Percentiles rank a stretch among this genome's conserved stretches.
These are phyloP conservation scores for Drosophila nr. fundita DNA, from an alignment of 2,888 invertebrate species.

Conservation along the genomic window DNA sequence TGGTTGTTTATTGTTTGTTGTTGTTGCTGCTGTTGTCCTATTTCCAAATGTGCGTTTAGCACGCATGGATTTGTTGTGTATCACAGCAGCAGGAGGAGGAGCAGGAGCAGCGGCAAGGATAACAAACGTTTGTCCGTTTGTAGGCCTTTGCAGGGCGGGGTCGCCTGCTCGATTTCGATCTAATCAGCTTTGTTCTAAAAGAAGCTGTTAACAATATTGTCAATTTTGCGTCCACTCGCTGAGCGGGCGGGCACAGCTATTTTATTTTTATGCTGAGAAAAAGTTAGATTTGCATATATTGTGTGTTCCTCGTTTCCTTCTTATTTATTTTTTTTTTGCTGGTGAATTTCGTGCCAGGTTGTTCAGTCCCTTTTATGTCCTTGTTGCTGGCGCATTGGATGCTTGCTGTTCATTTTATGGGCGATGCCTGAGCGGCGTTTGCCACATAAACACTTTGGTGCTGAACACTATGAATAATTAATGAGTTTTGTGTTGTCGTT, in stretches of 20 bases:
- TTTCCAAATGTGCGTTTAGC: constrained; percentile 54
- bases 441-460: constrained; percentile 75
- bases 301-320: constrained; percentile 5
- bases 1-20: constrained; percentile 18
- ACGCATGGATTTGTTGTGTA: constrained; percentile 53
- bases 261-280: constrained; percentile 70
- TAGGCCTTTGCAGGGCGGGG: background rate
- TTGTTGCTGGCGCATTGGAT: constrained; percentile 35
- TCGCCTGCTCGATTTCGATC: constrained; percentile 52
- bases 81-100: constrained; percentile 2
- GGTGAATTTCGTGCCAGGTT: constrained; percentile 32
- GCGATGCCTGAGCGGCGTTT: constrained; percentile 43
- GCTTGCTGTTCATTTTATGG: constrained; percentile 64
- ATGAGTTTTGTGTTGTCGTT: constrained; percentile 62
- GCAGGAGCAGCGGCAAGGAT: constrained; percentile 19
- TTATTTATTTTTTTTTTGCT: constrained; percentile 3
- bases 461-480: constrained; percentile 76
- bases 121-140: constrained; percentile 28
- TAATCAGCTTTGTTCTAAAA: constrained; percentile 70
- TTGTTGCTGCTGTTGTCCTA: constrained; percentile 19
- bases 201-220: constrained; percentile 78
- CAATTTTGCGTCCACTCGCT: constrained; percentile 52
- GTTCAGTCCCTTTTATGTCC: constrained; percentile 46
- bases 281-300: constrained; percentile 71
- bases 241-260: constrained; percentile 37